Base-by-base conservation (phyloP, 2,113 vertebrate genomes). In the Pseudopodoces humilis region DNA sequence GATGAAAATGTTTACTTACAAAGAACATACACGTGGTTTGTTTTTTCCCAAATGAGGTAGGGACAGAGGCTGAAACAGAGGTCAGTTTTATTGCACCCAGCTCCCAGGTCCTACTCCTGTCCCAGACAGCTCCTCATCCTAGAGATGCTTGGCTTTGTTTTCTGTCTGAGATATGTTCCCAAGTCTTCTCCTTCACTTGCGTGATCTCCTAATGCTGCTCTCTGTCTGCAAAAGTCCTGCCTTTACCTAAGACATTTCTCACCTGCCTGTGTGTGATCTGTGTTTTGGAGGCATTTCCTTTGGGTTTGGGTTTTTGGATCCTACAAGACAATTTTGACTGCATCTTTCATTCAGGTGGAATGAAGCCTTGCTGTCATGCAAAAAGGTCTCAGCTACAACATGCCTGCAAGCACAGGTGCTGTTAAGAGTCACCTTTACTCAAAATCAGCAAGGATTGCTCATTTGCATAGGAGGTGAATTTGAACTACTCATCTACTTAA, bases 321-420 rank as follows among this genome's bases (percentile, higher is more conserved):
- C 50, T 33, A 41, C 9, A 35, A 64, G 22, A 31, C 2, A 4
- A 78, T 63, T 88, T 41, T 74, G 53, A 37, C 41, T 46, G 10
- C 0, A 0, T 55, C 35, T 63, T 13, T 2, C 27, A 8, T 74
- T 53, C 21, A 22, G 63, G 31, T 1, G 11, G 33, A 16, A 65
- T 13, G 23, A 82, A 89, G 27, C 23, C 23, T 88, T 56, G 21
- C 33, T 81, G 18, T 58, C 58, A 28, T 0, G 1, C 30, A 58
- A 13, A 10, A 39, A 50, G 27, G 9, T 85, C 50, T 92, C 86
- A 76, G 25, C 46, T 13, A 3, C 15, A 71, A 49, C 4, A 64
- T 18, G 3, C 21, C 56, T 80, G 50, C 27, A 65, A 80, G 20
- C 35, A 68, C n/a, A 65, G 49, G 10, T 55, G 37, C 83, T 4